Conservation (phyloP, 53 echinoderm and acorn worm genomes). For the Actinopyga echinites region DNA sequence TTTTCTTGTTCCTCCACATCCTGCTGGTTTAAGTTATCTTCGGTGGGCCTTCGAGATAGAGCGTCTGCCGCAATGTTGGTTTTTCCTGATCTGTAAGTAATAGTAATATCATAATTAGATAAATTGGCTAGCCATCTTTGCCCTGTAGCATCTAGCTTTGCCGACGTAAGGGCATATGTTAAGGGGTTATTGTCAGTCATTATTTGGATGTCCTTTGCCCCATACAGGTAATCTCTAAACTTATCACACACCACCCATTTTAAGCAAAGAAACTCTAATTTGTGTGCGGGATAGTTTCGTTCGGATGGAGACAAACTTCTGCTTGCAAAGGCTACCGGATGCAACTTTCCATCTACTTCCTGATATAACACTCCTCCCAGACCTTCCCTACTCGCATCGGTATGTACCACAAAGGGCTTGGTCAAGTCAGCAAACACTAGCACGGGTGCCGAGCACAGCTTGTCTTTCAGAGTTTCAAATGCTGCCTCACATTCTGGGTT, state of each 20-base stretch:
- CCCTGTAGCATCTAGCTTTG: conserved; percentile 63
- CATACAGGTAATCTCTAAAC: conserved; percentile 57
- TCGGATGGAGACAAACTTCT: neutral
- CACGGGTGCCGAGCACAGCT: conserved; percentile 10
- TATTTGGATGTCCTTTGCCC: conserved; percentile 41
- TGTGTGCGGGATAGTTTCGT: conserved; percentile 59
- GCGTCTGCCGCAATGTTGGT: conserved; percentile 65
- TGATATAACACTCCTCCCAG: conserved; percentile 4
- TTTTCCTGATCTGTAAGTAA: conserved; percentile 57
- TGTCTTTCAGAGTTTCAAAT: neutral
- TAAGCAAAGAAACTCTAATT: conserved; percentile 57
- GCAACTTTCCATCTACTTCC: neutral
- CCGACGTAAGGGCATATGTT: conserved; percentile 51
- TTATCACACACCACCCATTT: conserved; percentile 69
- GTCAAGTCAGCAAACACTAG: conserved; percentile 12
- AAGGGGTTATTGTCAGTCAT: conserved; percentile 69
- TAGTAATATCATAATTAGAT: conserved; percentile 49
- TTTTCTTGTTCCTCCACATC: conserved; percentile 4
- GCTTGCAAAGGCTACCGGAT: conserved; percentile 12
- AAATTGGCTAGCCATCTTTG: conserved; percentile 62
- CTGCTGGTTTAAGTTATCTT: neutral
- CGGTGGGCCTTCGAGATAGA: conserved; percentile 54
- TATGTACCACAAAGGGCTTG: conserved; percentile 3
- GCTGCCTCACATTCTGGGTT: conserved; percentile 1
- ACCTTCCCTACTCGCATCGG: conserved; percentile 10